Evolutionary conservation across 92 coral and sea anemone genomes (phyloP), one percentile per base, ranked within the genome.

Genomic region (Paramuricea clavata): DNA sequence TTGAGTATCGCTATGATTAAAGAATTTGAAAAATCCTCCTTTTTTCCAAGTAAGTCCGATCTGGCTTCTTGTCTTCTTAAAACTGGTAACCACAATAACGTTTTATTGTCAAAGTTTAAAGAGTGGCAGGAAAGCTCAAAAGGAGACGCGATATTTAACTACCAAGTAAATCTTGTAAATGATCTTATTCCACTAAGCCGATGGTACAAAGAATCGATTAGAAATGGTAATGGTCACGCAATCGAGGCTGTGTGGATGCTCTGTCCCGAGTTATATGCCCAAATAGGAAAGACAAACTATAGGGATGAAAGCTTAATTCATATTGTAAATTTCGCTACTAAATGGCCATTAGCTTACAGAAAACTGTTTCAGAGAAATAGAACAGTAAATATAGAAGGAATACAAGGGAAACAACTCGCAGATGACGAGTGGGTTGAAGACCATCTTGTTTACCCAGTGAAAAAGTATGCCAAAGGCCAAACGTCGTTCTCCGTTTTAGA

Each of bases 341-440:
- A n/a, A n/a, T n/a, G n/a, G n/a, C n/a, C n/a, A n/a, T n/a, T n/a
- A n/a, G n/a, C n/a, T n/a, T 62, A 62, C 16, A n/a, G 71, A n/a
- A 10, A 25, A 12, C 5, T 62, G 71, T 62, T 5, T 19, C 71
- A 31, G 32, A 10, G 36, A 3, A 62, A 62, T 15, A n/a, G 86
- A 84, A 60, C 86, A 11, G 68, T 89, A 0, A 89, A 79, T 35
- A 6, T 89, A 19, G 76, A 85, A 42, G 89, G 92, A 6, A 83
- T 23, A n/a, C 57, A 68, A 35, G 92, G 92, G 41, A 84, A 15
- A 25, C 86, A 89, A 23, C 59, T 89, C 3, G 92, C 92, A 0
- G 89, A 82, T 16, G 92, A 83, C 30, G 82, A 88, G 26, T 89
- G 92, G 92, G 92, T 22, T n/a, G n/a, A n/a, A n/a, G n/a, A n/a